phyloP scores from a whole-genome alignment of 2,113 vertebrate species.

The Motacilla tschutschensis region DNA sequence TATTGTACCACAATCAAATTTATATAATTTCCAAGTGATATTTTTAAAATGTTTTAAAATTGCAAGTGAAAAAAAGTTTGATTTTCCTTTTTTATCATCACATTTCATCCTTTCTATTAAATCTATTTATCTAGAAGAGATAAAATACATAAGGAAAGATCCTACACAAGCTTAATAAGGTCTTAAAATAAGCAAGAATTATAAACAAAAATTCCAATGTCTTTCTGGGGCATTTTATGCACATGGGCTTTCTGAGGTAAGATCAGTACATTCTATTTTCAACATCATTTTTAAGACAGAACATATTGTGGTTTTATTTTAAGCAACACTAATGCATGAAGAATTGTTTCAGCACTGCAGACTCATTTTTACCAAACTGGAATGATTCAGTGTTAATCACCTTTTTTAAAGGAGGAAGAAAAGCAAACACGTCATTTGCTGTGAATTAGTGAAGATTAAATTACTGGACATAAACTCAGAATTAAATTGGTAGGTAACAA shows the following conservation, averaged over 20 bases:
- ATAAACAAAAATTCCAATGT: background rate
- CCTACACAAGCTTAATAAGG: background rate
- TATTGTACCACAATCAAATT: background rate
- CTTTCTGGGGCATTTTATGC: background rate
- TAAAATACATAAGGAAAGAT: background rate
- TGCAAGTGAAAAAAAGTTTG: background rate
- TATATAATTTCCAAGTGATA: background rate
- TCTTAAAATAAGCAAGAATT: background rate
- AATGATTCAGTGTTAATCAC: background rate
- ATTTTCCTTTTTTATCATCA: background rate
- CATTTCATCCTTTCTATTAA: background rate
- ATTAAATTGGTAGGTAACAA: background rate
- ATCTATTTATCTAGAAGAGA: background rate
- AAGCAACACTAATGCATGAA: background rate
- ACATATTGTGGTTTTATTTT: background rate
- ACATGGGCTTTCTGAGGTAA: background rate
- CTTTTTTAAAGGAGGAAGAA: background rate
- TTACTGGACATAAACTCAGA: background rate
- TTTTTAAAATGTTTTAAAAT: background rate
- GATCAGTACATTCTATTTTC: background rate
- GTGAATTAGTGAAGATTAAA: background rate
- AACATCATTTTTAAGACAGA: background rate
- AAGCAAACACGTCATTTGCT: background rate
- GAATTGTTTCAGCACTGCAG: background rate
- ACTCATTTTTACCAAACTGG: background rate